phyloP scores from a whole-genome alignment of 2,113 vertebrate species.

The Phrynosoma blainvillii region DNA sequence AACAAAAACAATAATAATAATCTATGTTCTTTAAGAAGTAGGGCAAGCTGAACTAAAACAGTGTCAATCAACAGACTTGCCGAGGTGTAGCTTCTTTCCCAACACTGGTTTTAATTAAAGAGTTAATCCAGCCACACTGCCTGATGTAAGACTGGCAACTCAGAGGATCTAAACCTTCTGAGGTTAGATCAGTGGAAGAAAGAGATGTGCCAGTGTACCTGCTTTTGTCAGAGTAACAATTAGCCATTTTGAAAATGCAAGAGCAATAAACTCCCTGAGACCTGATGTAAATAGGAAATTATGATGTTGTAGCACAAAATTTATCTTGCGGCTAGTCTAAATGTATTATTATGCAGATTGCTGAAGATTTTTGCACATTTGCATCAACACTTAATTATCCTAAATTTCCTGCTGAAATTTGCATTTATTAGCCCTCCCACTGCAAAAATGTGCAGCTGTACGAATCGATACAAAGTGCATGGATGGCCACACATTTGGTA shows the following conservation, averaged over 20 bases:
- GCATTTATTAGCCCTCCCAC: no score
- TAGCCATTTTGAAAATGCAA: neutral
- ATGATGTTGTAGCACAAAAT: no score
- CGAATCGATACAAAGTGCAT: no score
- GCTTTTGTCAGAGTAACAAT: neutral
- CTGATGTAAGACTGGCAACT: conserved; percentile 30
- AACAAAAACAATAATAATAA: neutral
- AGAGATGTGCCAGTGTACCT: accelerated
- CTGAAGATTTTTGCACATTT: no score
- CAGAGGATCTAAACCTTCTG: conserved; percentile 8
- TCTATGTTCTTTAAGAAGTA: conserved; percentile 56
- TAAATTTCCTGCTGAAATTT: no score
- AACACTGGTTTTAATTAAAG: conserved; percentile 42
- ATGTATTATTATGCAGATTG: no score
- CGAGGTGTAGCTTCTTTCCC: conserved; percentile 2
- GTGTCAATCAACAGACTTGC: conserved; percentile 44
- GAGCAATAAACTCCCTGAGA: neutral
- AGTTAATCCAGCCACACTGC: conserved; percentile 34
- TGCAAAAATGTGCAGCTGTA: no score
- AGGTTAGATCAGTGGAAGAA: neutral
- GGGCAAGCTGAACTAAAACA: conserved; percentile 32
- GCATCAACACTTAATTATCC: no score
- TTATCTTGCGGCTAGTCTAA: neutral
- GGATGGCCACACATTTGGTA: no score
- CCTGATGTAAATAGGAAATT: neutral